phyloP scores from a whole-genome alignment of 2,888 invertebrate species.

The Leucozona laternaria region DNA sequence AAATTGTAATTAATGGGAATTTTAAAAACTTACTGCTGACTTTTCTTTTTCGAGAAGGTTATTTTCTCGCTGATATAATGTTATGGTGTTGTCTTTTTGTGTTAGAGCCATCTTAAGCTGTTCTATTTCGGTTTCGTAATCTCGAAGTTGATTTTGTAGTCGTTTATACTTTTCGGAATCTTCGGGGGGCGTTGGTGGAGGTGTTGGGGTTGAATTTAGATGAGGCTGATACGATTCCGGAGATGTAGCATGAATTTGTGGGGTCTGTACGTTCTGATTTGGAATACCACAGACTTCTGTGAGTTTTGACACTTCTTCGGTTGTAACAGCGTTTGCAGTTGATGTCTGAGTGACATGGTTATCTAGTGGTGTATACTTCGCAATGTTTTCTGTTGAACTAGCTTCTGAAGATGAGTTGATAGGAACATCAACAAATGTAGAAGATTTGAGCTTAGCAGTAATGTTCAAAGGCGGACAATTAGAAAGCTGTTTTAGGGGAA shows the following conservation, averaged over 20 bases:
- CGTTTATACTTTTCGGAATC: slow-evolving; percentile 25
- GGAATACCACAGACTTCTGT: neutral
- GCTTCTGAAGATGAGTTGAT: neutral
- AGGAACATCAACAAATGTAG: neutral
- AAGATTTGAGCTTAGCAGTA: neutral
- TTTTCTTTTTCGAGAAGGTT: slow-evolving; percentile 83
- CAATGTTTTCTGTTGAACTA: neutral
- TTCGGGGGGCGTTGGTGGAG: slow-evolving; percentile 37
- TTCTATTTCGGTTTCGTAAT: slow-evolving; percentile 65
- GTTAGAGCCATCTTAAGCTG: slow-evolving; percentile 78
- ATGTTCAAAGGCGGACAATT: neutral
- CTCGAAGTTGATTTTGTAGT: slow-evolving; percentile 42
- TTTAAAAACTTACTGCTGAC: slow-evolving; percentile 77
- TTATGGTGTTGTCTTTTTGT: slow-evolving; percentile 82
- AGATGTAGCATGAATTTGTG: neutral
- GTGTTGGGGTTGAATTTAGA: neutral
- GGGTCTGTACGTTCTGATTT: neutral
- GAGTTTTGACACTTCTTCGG: neutral
- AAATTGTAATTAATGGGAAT: neutral
- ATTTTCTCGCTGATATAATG: slow-evolving; percentile 81
- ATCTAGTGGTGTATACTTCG: neutral
- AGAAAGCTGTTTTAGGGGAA: neutral
- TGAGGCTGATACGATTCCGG: neutral
- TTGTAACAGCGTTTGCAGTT: neutral
- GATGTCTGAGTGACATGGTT: neutral